Percentiles rank a stretch among this genome's conserved stretches.
phyloP scores from a whole-genome alignment of 1,140 invertebrate species.

The Drosophila takahashii region DNA sequence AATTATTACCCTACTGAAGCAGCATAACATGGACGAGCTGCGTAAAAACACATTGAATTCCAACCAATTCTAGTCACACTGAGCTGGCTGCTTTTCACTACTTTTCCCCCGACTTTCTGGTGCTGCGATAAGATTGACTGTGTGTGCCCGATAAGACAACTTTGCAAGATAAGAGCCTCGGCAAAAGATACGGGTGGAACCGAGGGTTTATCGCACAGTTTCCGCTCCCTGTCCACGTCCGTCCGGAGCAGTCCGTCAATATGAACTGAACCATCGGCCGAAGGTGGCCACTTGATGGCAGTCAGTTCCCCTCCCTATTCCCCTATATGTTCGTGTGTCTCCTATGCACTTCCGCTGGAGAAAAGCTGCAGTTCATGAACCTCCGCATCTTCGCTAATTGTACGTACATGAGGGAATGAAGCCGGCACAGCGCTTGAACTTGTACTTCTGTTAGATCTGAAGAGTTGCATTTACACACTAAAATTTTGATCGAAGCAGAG shows the following conservation, averaged over 20 bases:
- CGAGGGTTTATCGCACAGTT: slow-evolving; percentile 22
- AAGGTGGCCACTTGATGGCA: slow-evolving; percentile 21
- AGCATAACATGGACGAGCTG: slow-evolving; percentile 11
- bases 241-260: slow-evolving; percentile 36
- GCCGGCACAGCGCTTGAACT: background rate
- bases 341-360: slow-evolving; percentile 33
- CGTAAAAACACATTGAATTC: slow-evolving; percentile 42
- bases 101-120: slow-evolving; percentile 24
- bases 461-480: slow-evolving; percentile 16
- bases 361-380: slow-evolving; percentile 24
- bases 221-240: slow-evolving; percentile 19
- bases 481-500: slow-evolving; percentile 46
- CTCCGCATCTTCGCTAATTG: slow-evolving; percentile 17
- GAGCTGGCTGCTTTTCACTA: slow-evolving; percentile 29
- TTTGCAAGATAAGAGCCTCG: slow-evolving; percentile 36
- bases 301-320: background rate
- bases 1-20: slow-evolving; percentile 12
- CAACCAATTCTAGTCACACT: slow-evolving; percentile 36
- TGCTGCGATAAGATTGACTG: slow-evolving; percentile 46
- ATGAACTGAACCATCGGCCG: slow-evolving; percentile 42
- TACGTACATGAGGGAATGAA: slow-evolving; percentile 26
- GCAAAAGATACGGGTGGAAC: slow-evolving; percentile 23
- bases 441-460: slow-evolving; percentile 2
- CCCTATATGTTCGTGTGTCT: background rate
- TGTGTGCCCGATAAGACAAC: slow-evolving; percentile 41